These are phyloP conservation scores for Colletes gigas DNA, from an alignment of 1,140 invertebrate species.

Conservation along the genomic window DNA sequence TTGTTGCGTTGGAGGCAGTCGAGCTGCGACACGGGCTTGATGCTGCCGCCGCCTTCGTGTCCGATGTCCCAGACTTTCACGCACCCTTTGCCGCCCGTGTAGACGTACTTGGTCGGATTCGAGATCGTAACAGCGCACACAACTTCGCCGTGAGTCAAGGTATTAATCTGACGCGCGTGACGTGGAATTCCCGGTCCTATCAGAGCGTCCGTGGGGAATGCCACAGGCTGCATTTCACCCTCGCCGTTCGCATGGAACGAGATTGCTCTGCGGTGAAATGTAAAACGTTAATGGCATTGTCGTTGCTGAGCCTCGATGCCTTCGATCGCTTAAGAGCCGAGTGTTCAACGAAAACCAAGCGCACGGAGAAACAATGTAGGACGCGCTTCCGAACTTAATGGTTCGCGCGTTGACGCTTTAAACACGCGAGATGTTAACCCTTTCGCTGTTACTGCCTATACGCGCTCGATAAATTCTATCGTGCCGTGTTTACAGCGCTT, in stretches of 20 bases:
- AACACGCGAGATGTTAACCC: no score
- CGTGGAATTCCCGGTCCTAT: conserved; percentile 95
- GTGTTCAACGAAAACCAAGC: background rate
- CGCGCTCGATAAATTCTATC: no score
- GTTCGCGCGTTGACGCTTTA: background rate
- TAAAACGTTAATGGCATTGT: conserved; percentile 40
- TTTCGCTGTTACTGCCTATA: no score
- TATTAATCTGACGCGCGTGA: conserved; percentile 94
- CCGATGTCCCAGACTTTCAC: conserved; percentile 98
- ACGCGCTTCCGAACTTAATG: background rate
- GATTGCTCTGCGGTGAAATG: conserved; percentile 86
- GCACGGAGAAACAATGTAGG: background rate
- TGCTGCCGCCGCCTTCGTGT: conserved; percentile 86
- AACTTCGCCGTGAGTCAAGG: conserved; percentile 95
- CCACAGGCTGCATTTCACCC: conserved; percentile 94
- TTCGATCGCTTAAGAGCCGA: conserved; percentile 44
- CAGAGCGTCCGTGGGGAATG: conserved; percentile 97
- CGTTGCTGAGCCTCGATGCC: conserved; percentile 17
- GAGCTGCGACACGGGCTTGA: conserved; percentile 93
- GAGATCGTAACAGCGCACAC: conserved; percentile 95
- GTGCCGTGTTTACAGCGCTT: no score
- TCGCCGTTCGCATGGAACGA: conserved; percentile 95
- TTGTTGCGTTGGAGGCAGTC: conserved; percentile 98
- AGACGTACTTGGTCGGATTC: conserved; percentile 96
- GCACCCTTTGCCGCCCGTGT: conserved; percentile 99